Conservation (phyloP, 2,797 vertebrate species). For the Dendrocincla tyrannina region DNA sequence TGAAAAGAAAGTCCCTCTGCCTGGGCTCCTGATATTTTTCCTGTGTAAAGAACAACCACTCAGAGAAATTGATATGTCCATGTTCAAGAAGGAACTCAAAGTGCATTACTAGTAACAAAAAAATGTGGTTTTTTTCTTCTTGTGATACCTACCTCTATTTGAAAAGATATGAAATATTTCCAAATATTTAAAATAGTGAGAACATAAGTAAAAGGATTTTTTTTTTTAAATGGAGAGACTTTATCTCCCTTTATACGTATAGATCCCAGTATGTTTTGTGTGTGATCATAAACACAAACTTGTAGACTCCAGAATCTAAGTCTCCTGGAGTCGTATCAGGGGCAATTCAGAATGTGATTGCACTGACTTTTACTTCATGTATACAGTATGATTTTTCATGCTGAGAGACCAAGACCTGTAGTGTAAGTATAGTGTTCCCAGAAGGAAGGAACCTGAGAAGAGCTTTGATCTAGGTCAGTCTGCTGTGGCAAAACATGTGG, state of each 20-base stretch:
- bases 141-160: neutral
- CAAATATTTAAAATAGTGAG: neutral
- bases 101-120: neutral
- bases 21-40: neutral
- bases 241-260: neutral
- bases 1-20: neutral
- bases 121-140: neutral
- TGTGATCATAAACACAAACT: neutral
- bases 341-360: neutral
- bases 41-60: neutral
- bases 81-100: neutral
- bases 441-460: neutral
- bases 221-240: neutral
- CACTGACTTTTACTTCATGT: neutral
- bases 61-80: neutral
- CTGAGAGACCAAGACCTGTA: neutral
- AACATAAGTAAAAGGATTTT: neutral
- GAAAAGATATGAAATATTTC: neutral
- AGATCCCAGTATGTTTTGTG: neutral
- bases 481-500: neutral
- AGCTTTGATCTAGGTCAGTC: neutral
- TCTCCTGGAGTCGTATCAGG: neutral
- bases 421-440: neutral
- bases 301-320: neutral
- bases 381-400: neutral